Evolutionary conservation across 1,140 invertebrate genomes (phyloP).

Genomic region (Hylaeus anthracinus): DNA sequence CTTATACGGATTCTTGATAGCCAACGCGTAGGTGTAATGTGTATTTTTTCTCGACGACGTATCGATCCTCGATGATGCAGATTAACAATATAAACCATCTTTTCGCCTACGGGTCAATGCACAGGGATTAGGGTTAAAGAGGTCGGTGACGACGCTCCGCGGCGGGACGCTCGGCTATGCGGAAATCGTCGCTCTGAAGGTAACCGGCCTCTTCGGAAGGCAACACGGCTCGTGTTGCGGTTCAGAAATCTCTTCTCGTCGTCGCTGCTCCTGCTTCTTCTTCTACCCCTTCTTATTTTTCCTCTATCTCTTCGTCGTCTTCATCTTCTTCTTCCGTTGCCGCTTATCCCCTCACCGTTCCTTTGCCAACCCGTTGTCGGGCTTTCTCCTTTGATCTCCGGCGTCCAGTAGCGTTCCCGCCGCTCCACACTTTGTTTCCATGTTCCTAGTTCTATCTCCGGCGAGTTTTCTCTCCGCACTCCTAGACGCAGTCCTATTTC

Average conservation of each 20-base stretch:
- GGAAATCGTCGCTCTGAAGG: constrained; percentile 97
- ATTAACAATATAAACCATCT: constrained; percentile 76
- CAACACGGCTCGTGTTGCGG: constrained; percentile 63
- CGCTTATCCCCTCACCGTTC: too few relatives aligned
- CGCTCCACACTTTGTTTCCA: constrained; percentile 3
- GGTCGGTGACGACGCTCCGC: constrained; percentile 93
- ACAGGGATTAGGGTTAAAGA: constrained; percentile 91
- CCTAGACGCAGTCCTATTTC: constrained; percentile 42
- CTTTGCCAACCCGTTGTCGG: too few relatives aligned
- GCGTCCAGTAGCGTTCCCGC: constrained; percentile 12
- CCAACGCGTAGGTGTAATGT: neutral
- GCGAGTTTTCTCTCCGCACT: constrained; percentile 28
- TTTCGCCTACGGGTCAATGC: constrained; percentile 80
- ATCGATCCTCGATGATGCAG: constrained; percentile 56
- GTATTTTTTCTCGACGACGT: constrained; percentile 32
- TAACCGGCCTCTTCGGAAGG: constrained; percentile 79
- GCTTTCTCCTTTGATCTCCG: neutral
- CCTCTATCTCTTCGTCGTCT: neutral
- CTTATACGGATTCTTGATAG: constrained; percentile 27
- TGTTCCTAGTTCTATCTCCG: neutral
- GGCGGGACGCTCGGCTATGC: constrained; percentile 93
- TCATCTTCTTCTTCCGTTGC: neutral
- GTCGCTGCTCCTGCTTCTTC: constrained; percentile 42
- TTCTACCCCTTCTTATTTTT: constrained; percentile 14
- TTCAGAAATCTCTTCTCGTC: constrained; percentile 49